phyloP scores from a whole-genome alignment of 2,113 vertebrate species.

The Mormoops blainvillei region DNA sequence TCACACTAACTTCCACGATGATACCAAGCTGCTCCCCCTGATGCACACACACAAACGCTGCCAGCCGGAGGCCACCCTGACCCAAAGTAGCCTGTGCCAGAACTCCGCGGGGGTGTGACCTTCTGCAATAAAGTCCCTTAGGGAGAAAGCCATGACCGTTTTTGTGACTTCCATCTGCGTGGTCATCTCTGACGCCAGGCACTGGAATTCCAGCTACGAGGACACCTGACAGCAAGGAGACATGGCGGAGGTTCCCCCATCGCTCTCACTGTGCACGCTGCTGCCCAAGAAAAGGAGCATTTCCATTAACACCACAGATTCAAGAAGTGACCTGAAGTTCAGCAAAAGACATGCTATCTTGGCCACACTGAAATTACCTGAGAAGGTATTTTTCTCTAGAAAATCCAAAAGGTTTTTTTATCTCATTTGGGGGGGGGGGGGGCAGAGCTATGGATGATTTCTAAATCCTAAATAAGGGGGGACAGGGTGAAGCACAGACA shows the following conservation, averaged over 20 bases:
- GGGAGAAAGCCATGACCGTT: neutral
- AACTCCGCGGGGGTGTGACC: neutral
- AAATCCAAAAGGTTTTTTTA: neutral
- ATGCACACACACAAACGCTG: no score
- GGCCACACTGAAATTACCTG: neutral
- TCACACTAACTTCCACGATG: neutral
- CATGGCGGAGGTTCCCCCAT: neutral
- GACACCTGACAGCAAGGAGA: neutral
- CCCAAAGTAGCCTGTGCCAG: neutral
- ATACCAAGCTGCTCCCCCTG: neutral
- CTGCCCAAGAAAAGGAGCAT: constrained; percentile 15
- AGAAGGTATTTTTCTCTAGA: constrained; percentile 5
- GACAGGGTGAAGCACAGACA: neutral
- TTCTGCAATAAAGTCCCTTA: neutral
- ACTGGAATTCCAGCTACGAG: neutral
- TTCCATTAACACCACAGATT: neutral
- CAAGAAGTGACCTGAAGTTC: neutral
- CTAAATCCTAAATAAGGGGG: neutral
- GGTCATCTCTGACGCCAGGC: neutral
- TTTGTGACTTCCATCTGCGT: neutral
- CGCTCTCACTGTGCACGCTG: neutral
- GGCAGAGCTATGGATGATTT: neutral
- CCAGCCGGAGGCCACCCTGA: neutral
- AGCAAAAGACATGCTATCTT: neutral
- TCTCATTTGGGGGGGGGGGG: neutral